Evolutionary conservation across 2,797 vertebrate species (phyloP), one percentile per base, ranked within the genome.

Genomic region (Diceros bicornis): DNA sequence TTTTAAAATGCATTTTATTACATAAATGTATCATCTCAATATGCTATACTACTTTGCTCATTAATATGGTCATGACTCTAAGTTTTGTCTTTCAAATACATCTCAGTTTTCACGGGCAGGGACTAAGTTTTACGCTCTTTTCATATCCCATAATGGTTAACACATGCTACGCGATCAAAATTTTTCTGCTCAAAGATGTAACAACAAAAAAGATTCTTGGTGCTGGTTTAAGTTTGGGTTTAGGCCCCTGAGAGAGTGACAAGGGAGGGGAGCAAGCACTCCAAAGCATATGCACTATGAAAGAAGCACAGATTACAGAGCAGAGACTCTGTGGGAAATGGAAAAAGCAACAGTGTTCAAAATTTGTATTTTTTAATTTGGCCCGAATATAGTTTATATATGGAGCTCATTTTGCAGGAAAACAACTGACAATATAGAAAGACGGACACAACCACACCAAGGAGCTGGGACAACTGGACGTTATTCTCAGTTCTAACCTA

Each of bases 211-310:
- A 17, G 55, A 59, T 18, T 61, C 21, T 37, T 7, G 23, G 52
- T 12, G 59, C 71, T 13, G 27, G 62, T 37, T 32, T 47, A 7
- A 50, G 18, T 68, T 41, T 9, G n/a, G 34, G 44, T 14, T 50
- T 37, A 32, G 27, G 44, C 12, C 32, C 16, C 37, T 6, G 21
- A 57, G 52, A 57, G 23, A 5, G 34, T 4, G 41, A n/a, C 27
- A 2, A 11, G 20, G 50, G 25, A 61, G 2, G 14, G 23, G 5
- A 13, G 27, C 23, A 16, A n/a, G 61, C 64, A 7, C 44, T 59
- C 75, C 12, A 5, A 16, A 59, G 47, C 75, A 61, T 1, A 6
- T 0, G 6, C 20, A 34, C 61, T 14, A 9, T 0, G 12, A 37
- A 52, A 21, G 64, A 44, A 37, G 21, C 34, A 13, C 29, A n/a